Percentiles rank a stretch among this genome's conserved stretches.
phyloP scores from a whole-genome alignment of 2,113 vertebrate genomes.

The Sapajus apella region DNA sequence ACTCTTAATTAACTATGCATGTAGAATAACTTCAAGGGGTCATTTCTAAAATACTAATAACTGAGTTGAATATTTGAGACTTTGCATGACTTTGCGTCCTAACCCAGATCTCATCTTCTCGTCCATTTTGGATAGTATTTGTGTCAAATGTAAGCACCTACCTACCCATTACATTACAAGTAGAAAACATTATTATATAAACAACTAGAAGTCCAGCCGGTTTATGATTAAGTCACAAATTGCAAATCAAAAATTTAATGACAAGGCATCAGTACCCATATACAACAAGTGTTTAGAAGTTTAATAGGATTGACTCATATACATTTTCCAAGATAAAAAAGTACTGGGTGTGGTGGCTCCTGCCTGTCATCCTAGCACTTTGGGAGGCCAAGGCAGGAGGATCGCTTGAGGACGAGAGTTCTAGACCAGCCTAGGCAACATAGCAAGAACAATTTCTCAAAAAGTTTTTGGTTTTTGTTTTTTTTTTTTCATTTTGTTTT shows the following conservation, averaged over 20 bases:
- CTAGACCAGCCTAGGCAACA: too few species aligned
- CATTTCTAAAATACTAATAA: constrained; percentile 13
- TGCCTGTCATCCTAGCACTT: too few species aligned
- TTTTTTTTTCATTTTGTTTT: too few species aligned
- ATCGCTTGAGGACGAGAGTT: not conserved
- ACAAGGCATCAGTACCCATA: not conserved
- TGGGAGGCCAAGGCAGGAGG: too few species aligned
- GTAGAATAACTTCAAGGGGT: not conserved
- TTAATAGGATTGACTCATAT: not conserved
- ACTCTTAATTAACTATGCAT: constrained; percentile 13
- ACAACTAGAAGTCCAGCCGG: not conserved
- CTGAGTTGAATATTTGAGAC: not conserved
- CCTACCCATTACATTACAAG: not conserved
- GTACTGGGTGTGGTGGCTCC: too few species aligned
- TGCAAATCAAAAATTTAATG: not conserved
- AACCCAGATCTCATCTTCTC: not conserved
- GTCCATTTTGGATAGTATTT: not conserved
- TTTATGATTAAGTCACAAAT: constrained; percentile 21
- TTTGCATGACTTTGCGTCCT: not conserved
- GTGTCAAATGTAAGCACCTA: constrained; percentile 1
- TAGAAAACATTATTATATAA: not conserved
- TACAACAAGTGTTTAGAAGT: not conserved
- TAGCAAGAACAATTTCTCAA: too few species aligned
- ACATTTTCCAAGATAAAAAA: not conserved
- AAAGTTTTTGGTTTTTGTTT: too few species aligned